phyloP scores from a whole-genome alignment of 30 jellyfish, hydroid and myxozoan genomes.

The Cassiopea andromeda region DNA sequence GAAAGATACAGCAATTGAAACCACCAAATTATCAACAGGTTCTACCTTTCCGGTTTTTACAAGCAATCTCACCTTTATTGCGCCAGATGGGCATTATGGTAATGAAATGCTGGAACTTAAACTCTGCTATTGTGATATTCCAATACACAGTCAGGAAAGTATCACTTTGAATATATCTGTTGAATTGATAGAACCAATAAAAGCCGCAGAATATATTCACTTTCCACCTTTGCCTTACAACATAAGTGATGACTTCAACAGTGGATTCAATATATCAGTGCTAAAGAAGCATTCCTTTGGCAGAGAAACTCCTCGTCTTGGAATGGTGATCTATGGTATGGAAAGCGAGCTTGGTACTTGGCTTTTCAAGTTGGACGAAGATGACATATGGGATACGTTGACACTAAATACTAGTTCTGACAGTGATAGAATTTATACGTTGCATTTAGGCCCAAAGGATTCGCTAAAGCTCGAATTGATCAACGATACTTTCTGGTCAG shows the following conservation, averaged over 20 bases:
- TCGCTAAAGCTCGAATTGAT: slow-evolving; percentile 48
- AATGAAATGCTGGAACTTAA: slow-evolving; percentile 34
- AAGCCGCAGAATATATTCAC: background rate
- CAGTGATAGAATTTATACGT: background rate
- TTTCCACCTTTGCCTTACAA: slow-evolving; percentile 82
- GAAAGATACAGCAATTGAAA: background rate
- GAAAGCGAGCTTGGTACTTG: slow-evolving; percentile 64
- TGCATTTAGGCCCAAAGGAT: slow-evolving; percentile 57
- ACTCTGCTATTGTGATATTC: slow-evolving; percentile 37
- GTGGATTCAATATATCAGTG: slow-evolving; percentile 67
- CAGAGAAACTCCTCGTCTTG: slow-evolving; percentile 59
- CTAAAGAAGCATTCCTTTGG: slow-evolving; percentile 37
- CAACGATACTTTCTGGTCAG: slow-evolving; percentile 66
- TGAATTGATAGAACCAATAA: slow-evolving; percentile 48
- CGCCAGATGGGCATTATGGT: slow-evolving; percentile 39
- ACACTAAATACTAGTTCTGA: background rate
- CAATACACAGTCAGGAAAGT: background rate
- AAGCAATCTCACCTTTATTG: slow-evolving; percentile 30
- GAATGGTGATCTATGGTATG: slow-evolving; percentile 52
- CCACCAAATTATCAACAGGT: background rate
- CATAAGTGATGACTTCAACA: slow-evolving; percentile 52
- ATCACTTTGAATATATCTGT: background rate
- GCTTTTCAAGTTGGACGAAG: slow-evolving; percentile 33
- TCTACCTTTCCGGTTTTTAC: slow-evolving; percentile 10
- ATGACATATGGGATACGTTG: background rate